These are phyloP conservation scores for Ctenopoma multispine DNA, from an alignment of 2,797 vertebrate genomes.

Conservation along the genomic window DNA sequence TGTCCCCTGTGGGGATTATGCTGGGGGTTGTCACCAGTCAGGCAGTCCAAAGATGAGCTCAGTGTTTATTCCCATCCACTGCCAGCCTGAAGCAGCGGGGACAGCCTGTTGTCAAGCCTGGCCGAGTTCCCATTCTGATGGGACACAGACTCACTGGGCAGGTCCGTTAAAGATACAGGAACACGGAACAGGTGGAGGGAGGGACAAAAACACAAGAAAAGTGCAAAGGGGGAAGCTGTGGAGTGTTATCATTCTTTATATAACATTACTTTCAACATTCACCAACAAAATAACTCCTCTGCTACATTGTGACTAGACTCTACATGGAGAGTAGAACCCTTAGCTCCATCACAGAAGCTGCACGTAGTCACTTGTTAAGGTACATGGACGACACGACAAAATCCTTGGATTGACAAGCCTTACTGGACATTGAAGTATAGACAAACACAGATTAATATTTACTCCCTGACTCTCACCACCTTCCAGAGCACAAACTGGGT, in stretches of 20 bases:
- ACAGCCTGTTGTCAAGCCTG: constrained; percentile 59
- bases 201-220: too few relatives aligned
- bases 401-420: too few relatives aligned
- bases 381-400: too few relatives aligned
- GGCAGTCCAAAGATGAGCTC: constrained; percentile 74
- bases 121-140: constrained; percentile 50
- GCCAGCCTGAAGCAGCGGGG: constrained; percentile 41
- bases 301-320: background rate
- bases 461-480: background rate
- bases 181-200: constrained; percentile 36
- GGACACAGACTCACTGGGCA: constrained; percentile 26
- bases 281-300: background rate
- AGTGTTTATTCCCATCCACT: constrained; percentile 76
- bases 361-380: too few relatives aligned
- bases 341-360: too few relatives aligned
- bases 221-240: background rate
- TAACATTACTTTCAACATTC: background rate
- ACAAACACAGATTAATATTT: background rate
- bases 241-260: background rate
- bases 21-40: constrained; percentile 60
- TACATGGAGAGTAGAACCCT: too few relatives aligned
- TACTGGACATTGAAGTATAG: background rate
- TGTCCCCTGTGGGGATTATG: constrained; percentile 60
- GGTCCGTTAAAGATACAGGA: background rate
- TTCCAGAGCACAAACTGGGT: background rate